Evolutionary conservation across 2,797 vertebrate genomes (phyloP), one percentile per base, ranked within the genome.

Genomic region (Coendou prehensilis): DNA sequence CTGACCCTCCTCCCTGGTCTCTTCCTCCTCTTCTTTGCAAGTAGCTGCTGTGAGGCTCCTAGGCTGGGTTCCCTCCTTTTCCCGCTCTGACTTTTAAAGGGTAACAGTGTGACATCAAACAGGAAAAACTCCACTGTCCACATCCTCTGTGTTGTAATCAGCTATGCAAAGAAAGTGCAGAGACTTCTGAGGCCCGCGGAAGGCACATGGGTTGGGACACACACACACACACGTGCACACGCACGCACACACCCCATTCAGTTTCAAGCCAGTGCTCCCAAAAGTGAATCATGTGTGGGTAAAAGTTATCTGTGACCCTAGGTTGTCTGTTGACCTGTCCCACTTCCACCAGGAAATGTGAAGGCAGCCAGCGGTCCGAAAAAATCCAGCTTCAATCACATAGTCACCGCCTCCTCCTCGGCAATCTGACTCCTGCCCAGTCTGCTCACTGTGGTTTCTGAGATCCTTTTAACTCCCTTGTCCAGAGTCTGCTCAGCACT

Each of bases 111-210:
- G 98, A 98, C 98, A 98, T 98, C 98, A 99, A 98, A 98, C 98
- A 98, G 98, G 98, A 98, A 98, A 98, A 98, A 97, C 95, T 96
- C 79, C 87, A 28, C 96, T 97, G 97, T 98, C 98, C 98, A 98
- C 98, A 98, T 98, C 98, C 98, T 98, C 98, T 98, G 97, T 98
- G 98, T 98, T 98, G 98, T 97, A 98, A 98, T 98, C 98, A 98
- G 95, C 98, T 98, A 98, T 98, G 98, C 98, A 98, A 98, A 98
- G 97, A 96, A 93, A 97, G 88, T 94, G 96, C 97, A 4, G 98
- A 98, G 98, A 98, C 97, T 98, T 98, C 98, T 98, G 97, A 98
- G 98, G 91, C 81, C 89, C 91, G 93, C 87, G 91, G 95, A 96
- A 98, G 98, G 96, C 96, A 96, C 47, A 45, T 96, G n/a, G 47